Conservation (phyloP, 1,140 invertebrate genomes). For the Araneus ventricosus region DNA sequence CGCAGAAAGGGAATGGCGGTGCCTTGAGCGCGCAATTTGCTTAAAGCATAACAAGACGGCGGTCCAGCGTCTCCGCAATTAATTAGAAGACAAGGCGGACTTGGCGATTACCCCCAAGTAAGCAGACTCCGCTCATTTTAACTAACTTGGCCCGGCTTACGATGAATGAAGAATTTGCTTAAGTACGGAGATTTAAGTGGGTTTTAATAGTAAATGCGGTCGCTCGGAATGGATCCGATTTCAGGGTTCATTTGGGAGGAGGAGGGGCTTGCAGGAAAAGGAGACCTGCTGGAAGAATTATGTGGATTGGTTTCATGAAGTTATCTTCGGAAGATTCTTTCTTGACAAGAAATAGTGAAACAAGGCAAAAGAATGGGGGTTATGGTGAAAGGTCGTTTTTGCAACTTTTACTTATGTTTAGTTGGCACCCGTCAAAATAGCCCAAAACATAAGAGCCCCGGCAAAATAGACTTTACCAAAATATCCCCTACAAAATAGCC, state of each 20-base stretch:
- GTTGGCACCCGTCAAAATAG: too few relatives aligned
- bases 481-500: too few relatives aligned
- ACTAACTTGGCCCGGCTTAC: background rate
- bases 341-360: too few relatives aligned
- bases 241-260: background rate
- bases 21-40: background rate
- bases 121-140: background rate
- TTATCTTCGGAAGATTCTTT: background rate
- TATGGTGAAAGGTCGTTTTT: too few relatives aligned
- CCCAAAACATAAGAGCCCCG: too few relatives aligned
- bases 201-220: slow-evolving; percentile 33
- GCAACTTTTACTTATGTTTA: too few relatives aligned
- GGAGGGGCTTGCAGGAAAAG: too few relatives aligned
- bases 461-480: too few relatives aligned
- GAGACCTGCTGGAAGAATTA: background rate
- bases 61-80: background rate
- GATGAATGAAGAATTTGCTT: slow-evolving; percentile 1
- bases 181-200: background rate
- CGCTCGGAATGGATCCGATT: background rate
- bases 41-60: slow-evolving; percentile 31
- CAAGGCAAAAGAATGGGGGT: too few relatives aligned
- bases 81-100: slow-evolving; percentile 26
- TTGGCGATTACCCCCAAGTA: background rate
- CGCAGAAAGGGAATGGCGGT: background rate
- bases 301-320: background rate